Evolutionary conservation across 2,888 invertebrate genomes (phyloP).

Genomic region (Cabera pusaria): DNA sequence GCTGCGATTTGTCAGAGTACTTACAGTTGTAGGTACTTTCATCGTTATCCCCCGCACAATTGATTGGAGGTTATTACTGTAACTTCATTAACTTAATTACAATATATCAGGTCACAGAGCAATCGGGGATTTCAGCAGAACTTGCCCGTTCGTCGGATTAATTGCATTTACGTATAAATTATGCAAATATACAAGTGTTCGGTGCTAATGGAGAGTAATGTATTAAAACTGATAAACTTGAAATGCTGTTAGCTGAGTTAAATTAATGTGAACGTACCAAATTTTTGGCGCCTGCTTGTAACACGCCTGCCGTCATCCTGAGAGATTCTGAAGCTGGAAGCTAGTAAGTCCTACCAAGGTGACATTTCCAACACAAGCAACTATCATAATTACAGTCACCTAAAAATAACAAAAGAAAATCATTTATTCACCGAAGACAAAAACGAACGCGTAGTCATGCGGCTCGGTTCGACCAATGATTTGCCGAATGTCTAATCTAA

Average conservation of each 20-base stretch:
- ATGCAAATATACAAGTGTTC: slow-evolving; percentile 12
- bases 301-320: too few species aligned
- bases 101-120: slow-evolving; percentile 21
- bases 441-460: slow-evolving; percentile 54
- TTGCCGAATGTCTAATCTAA: slow-evolving; percentile 62
- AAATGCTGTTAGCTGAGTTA: too few species aligned
- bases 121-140: slow-evolving; percentile 19
- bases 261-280: too few species aligned
- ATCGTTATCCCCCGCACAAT: too few species aligned
- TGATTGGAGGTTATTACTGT: slow-evolving; percentile 6
- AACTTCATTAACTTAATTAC: slow-evolving; percentile 19
- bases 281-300: too few species aligned
- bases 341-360: too few species aligned
- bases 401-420: slow-evolving; percentile 20
- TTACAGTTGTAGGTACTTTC: too few species aligned
- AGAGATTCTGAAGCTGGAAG: too few species aligned
- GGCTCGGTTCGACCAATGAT: slow-evolving; percentile 56
- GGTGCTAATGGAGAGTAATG: slow-evolving; percentile 6
- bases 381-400: too few species aligned
- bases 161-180: slow-evolving; percentile 16
- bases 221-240: slow-evolving; percentile 1
- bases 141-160: slow-evolving; percentile 10
- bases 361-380: too few species aligned
- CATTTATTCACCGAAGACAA: slow-evolving; percentile 35
- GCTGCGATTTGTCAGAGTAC: too few species aligned